Evolutionary conservation across 2,888 invertebrate genomes (phyloP), one percentile per base, ranked within the genome.

Genomic region (Zonitis immaculata): DNA sequence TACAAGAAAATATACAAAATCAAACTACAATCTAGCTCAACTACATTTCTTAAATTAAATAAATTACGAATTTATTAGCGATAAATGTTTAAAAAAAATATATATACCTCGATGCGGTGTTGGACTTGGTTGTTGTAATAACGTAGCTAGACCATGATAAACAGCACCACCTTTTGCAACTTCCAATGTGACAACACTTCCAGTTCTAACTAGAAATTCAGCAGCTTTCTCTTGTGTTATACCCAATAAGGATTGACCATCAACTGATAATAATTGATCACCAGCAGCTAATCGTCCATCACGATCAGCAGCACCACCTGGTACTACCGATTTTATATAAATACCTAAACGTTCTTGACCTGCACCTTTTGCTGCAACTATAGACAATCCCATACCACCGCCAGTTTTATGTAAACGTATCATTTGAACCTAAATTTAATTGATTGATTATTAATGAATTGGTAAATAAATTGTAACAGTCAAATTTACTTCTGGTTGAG

Each of bases 121-220:
- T 49, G 92, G 92, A 65, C 91, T 91, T 9, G 95, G 95, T 73
- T 95, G 95, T 65, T 91, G 92, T 46, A 97, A 79, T 54, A 96
- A 80, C 12, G 94, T 93, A 12, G 95, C 95, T 50, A 99, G 80
- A 22, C 98, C 98, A 77, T 99, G 97, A 73, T 92, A 90, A 68
- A 96, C 89, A 46, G 98, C 99, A 46, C 96, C 98, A 75, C 97
- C 95, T 76, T 98, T 98, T 20, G 95, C 96, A 55, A 99, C 97
- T 76, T 96, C 95, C 59, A 99, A 77, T 6, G 91, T 90, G 25
- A 99, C 98, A 5, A 93, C 85, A 35, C 91, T 91, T 7, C 97
- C 96, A 11, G 97, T 97, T 50, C 92, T 83, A 43, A 95, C 95
- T 72, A 99, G 83, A 74, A 94, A 91, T 74, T 97, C 95, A 2